Conservation (phyloP, 2,113 vertebrate genomes). For the Crotalus viridis region DNA sequence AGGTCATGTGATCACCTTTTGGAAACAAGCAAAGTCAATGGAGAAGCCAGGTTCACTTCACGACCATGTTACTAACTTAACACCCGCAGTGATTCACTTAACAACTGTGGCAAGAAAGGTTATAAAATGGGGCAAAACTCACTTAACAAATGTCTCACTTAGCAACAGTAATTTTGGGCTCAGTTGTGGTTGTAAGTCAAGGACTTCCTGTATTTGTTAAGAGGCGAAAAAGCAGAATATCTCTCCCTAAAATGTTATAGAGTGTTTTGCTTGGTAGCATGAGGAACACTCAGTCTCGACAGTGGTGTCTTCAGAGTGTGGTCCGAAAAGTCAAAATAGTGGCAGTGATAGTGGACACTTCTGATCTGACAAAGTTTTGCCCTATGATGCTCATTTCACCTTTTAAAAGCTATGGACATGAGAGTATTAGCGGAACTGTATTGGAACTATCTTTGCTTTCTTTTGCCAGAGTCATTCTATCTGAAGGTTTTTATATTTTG, state of each 20-base stretch:
- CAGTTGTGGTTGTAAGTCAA: neutral
- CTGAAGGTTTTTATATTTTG: neutral
- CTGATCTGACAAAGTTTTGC: neutral
- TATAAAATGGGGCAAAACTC: neutral
- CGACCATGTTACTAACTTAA: no score
- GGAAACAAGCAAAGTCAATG: neutral
- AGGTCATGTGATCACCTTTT: neutral
- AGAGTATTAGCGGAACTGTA: neutral
- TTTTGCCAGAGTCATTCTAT: neutral
- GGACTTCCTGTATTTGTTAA: neutral
- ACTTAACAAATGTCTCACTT: neutral
- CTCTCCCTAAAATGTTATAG: neutral
- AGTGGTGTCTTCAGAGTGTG: neutral
- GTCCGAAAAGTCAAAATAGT: neutral
- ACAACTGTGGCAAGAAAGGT: neutral
- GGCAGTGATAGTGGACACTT: neutral
- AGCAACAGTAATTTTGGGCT: neutral
- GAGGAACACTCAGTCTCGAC: no score
- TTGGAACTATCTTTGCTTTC: neutral
- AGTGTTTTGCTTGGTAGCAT: neutral
- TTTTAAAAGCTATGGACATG: neutral
- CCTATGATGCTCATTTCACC: neutral
- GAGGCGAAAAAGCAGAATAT: neutral
- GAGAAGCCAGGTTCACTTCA: neutral
- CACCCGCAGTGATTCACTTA: no score